Base-by-base conservation (phyloP, 2,113 vertebrate genomes). In the Phrynosoma blainvillii region DNA sequence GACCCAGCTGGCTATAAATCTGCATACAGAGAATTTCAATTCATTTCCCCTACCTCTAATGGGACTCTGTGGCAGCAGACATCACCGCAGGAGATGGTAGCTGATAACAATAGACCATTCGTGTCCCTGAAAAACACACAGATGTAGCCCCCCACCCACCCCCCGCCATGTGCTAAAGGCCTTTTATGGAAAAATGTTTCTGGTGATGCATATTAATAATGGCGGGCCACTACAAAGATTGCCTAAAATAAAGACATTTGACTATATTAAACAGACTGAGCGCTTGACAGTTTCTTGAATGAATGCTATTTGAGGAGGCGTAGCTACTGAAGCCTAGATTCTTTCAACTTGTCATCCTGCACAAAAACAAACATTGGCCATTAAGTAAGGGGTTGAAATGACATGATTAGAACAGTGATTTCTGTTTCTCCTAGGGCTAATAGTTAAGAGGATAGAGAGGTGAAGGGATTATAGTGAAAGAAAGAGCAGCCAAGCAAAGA, bases 181-280 rank as follows among this genome's bases (percentile, higher is more conserved):
- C 78, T 82, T 87, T 82, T 66, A 68, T 68, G 84, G 79, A 0
- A 30, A 77, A 76, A 25, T 70, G 84, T 56, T 86, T 56, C 71
- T 77, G 73, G 79, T 86, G 65, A 78, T 82, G 79, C 79, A 78
- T 83, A 83, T 86, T 78, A 83, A 83, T 86, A 62, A 59, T 59
- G 27, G 27, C 32, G 3, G 79, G 32, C 71, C 27, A 77, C 79
- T 71, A 59, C n/a, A 89, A 87, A 77, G 84, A 86, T 77, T 73
- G 76, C 78, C 79, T 77, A 85, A 89, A 89, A 77, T 89, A 77
- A 82, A 88, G 78, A 76, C 79, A 77, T 89, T 86, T 76, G 71
- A 23, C 71, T 40, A 59, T n/a, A 82, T 82, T 89, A 86, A 81
- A 66, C 40, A 40, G 40, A 85, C 9, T 36, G 68, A 10, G n/a